Conservation (phyloP, 2,113 vertebrate genomes). For the Oreotragus oreotragus region DNA sequence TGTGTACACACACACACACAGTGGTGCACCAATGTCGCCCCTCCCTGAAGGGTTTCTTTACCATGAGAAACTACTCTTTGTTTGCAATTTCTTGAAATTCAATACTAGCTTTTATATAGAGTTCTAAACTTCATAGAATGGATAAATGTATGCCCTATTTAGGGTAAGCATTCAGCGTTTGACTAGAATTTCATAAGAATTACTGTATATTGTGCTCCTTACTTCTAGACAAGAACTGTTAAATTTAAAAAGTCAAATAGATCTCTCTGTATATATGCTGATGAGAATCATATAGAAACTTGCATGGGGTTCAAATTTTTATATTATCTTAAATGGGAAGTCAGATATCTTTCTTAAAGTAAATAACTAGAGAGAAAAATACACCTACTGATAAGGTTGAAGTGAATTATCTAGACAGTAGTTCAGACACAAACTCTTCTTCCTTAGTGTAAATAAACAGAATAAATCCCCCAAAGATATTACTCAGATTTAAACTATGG, state of each 20-base stretch:
- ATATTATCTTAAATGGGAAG: neutral
- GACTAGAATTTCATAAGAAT: neutral
- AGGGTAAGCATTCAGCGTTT: neutral
- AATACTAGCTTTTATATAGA: neutral
- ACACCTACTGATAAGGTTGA: neutral
- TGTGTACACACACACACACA: neutral
- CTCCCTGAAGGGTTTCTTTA: neutral
- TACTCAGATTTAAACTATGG: neutral
- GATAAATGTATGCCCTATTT: neutral
- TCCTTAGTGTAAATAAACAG: neutral
- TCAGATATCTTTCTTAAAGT: neutral
- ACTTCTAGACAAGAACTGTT: neutral
- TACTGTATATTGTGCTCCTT: neutral
- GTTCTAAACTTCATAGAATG: neutral
- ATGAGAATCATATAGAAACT: neutral
- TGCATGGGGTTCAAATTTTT: neutral
- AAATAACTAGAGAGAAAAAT: conserved; percentile 5
- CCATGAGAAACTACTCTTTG: neutral
- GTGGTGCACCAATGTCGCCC: neutral
- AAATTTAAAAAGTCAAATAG: conserved; percentile 6
- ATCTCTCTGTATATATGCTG: neutral
- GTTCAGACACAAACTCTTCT: neutral
- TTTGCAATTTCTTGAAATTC: neutral
- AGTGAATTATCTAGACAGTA: neutral
- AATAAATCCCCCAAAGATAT: neutral